phyloP scores from a whole-genome alignment of 2,797 vertebrate species.

The Etheostoma perlongum region DNA sequence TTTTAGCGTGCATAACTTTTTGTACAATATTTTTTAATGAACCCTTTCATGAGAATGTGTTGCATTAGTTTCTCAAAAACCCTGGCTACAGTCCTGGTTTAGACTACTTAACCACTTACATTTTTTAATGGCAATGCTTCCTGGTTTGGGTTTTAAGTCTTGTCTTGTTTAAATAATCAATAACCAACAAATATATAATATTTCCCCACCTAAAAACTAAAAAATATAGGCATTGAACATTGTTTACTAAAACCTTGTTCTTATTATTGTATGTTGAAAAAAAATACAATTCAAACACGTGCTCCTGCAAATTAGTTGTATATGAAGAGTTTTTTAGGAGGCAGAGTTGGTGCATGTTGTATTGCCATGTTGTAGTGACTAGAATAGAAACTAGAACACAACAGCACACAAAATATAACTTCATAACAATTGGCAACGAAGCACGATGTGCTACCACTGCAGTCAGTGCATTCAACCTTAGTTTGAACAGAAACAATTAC shows the following conservation, averaged over 20 bases:
- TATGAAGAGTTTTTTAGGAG: background rate
- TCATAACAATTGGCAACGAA: background rate
- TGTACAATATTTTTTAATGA: too few relatives aligned
- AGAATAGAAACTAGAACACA: too few relatives aligned
- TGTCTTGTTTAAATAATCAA: background rate
- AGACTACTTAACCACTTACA: too few relatives aligned
- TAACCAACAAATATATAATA: too few relatives aligned
- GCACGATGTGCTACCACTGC: background rate
- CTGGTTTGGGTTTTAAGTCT: background rate
- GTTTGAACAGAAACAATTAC: slow-evolving; percentile 65
- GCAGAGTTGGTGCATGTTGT: background rate
- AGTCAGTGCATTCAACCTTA: slow-evolving; percentile 15
- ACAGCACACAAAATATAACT: background rate
- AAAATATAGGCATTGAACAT: background rate
- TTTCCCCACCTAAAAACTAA: too few relatives aligned
- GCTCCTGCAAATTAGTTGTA: background rate
- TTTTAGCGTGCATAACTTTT: too few relatives aligned
- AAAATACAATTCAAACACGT: background rate
- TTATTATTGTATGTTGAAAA: background rate
- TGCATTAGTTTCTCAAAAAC: too few relatives aligned
- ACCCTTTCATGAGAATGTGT: too few relatives aligned
- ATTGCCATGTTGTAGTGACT: too few relatives aligned
- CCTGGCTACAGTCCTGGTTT: too few relatives aligned
- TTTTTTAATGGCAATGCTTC: too few relatives aligned
- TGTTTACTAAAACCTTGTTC: background rate